Evolutionary conservation across 1,140 invertebrate species (phyloP), one percentile per base, ranked within the genome.

Genomic region (Stegodyphus dumicola): DNA sequence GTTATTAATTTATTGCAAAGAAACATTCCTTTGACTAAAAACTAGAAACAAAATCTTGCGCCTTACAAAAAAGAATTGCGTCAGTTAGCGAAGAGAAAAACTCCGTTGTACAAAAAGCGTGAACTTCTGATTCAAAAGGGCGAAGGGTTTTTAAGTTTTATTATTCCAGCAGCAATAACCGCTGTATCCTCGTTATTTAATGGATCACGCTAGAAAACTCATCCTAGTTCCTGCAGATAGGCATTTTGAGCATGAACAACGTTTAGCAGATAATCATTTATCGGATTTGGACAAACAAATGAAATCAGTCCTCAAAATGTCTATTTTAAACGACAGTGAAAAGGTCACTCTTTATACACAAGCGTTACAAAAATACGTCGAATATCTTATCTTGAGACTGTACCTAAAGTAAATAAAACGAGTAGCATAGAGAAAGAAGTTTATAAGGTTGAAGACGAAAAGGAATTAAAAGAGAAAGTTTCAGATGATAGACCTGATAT

Each of bases 171-270:
- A 49, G 70, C 70, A 7, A 11, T 73, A n/a, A 48, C 70, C 2
- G 9, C 17, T n/a, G 1, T 73, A 49, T 2, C 70, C 9, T 49
- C 70, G 10, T 33, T 73, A 48, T 9, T 73, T 52, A 49, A 73
- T 73, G 70, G 70, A 73, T 4, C 70, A 73, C 48, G 11, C 70
- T 73, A 52, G n/a, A n/a, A 73, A 51, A 52, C 49, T 51, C 49
- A 15, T 73, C 2, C 7, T 73, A 13, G 17, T 73, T 11, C 70
- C 70, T 49, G 11, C 6, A 7, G 70, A 73, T 7, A 7, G 49
- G 6, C 7, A 73, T 13, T 7, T 51, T 48, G 17, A 6, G 7
- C 5, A 49, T 7, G 33, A 73, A 52, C 70, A 73, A n/a, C n/a
- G n/a, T n/a, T n/a, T n/a, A n/a, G n/a, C n/a, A n/a, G n/a, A n/a